These are phyloP conservation scores for Papilio polytes DNA, from an alignment of 1,140 invertebrate genomes.

Conservation along the genomic window DNA sequence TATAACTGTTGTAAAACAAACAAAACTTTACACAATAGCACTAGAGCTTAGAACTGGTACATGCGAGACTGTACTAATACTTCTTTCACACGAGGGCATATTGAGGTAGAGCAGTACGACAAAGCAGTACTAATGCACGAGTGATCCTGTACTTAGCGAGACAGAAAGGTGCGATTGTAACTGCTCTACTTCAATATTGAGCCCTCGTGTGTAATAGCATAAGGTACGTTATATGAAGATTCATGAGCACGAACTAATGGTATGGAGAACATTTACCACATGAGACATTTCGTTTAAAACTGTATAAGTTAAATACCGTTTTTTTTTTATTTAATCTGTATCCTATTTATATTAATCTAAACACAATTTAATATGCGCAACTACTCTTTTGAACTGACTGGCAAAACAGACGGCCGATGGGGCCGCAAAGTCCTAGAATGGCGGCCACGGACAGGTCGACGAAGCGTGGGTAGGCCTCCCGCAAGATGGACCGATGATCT, in stretches of 20 bases:
- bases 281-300: not conserved
- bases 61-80: not conserved
- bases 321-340: too few species aligned
- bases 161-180: too few species aligned
- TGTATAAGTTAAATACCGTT: not conserved
- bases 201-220: not conserved
- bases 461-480: too few species aligned
- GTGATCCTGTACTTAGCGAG: too few species aligned
- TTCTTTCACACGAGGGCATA: not conserved
- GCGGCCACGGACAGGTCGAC: too few species aligned
- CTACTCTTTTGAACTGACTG: too few species aligned
- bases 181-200: not conserved
- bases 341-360: too few species aligned
- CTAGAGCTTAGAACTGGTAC: not conserved
- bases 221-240: conserved; percentile 1
- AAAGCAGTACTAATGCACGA: not conserved
- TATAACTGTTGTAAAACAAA: not conserved
- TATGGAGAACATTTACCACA: not conserved
- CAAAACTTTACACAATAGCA: not conserved
- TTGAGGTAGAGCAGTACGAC: not conserved
- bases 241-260: not conserved
- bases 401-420: too few species aligned
- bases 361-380: too few species aligned
- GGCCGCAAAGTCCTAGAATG: too few species aligned
- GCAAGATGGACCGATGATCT: too few species aligned